Evolutionary conservation across 2,888 invertebrate genomes (phyloP), one percentile per base, ranked within the genome.

Genomic region (Lathronympha strigana): DNA sequence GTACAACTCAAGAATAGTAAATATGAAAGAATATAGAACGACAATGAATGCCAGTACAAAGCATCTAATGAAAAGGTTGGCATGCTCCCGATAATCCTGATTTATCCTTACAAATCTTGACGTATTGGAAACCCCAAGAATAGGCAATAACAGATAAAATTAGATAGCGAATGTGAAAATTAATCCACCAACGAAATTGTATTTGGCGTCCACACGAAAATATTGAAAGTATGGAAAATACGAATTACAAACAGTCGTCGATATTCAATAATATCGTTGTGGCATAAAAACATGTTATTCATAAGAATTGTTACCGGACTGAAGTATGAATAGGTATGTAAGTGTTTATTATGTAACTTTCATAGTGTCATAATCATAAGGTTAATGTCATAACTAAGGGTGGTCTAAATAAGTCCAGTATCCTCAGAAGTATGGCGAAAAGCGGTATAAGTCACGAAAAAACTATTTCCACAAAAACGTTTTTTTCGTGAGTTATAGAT

Each of bases 121-220:
- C 13, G 6, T 17, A 40, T 17, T 40, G 28, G 25, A 5, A 43
- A 28, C 6, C 25, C 17, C 28, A 17, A 11, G 17, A 25, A 54
- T 33, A 19, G 50, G 31, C 50, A 63, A 63, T 57, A 63, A 51
- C 40, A n/a, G 43, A 33, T 43, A 17, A 45, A 33, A 45, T 17
- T 43, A 45, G 36, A 49, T 23, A 54, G 38, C 19, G 53, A 45
- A 23, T 54, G 15, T 33, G 25, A 15, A 54, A 54, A 49, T 36
- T 54, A 51, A 43, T 50, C 23, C 21, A 33, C 19, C 33, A 15
- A 17, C 40, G n/a, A 63, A 43, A 57, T 58, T 51, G 63, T 63
- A 11, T 36, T 33, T 21, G 51, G 23, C 31, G 23, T 19, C 63
- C 13, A 40, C 50, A 33, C 21, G 21, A 47, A 33, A 40, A 43